A percentile compares a stretch with the other conserved stretches of the same genome.
Evolutionary conservation across 2,113 vertebrate genomes (phyloP).

Genomic region (Crotalus helleri): DNA sequence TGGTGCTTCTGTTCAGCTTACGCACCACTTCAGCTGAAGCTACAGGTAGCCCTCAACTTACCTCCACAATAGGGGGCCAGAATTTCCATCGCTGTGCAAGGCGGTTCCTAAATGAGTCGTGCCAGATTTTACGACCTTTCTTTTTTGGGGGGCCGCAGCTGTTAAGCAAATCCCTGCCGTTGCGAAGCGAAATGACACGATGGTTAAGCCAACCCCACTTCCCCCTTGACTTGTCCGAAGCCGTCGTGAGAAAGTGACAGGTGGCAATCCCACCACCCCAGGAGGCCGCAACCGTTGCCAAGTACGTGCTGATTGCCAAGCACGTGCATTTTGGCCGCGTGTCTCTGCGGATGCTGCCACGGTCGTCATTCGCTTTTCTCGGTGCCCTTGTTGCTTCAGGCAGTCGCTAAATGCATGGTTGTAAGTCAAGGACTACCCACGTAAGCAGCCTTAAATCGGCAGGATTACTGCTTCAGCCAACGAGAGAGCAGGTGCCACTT

Average conservation of each 20-base stretch:
- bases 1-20: background rate
- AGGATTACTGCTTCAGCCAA: background rate
- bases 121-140: background rate
- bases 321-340: background rate
- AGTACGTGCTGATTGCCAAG: background rate
- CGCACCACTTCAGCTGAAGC: background rate
- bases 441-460: background rate
- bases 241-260: background rate
- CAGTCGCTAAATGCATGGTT: background rate
- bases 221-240: background rate
- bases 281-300: background rate
- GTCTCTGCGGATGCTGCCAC: background rate
- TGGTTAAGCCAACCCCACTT: background rate
- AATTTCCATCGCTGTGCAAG: background rate
- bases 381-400: no score
- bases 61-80: background rate
- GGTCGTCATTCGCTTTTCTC: background rate
- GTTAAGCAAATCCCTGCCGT: background rate
- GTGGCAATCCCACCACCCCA: background rate
- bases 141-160: no score
- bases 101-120: background rate
- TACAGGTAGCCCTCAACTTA: background rate
- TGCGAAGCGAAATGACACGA: background rate
- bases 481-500: background rate
- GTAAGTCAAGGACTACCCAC: background rate